Base-by-base conservation (phyloP, 1,140 invertebrate genomes). In the Homalodisca vitripennis region DNA sequence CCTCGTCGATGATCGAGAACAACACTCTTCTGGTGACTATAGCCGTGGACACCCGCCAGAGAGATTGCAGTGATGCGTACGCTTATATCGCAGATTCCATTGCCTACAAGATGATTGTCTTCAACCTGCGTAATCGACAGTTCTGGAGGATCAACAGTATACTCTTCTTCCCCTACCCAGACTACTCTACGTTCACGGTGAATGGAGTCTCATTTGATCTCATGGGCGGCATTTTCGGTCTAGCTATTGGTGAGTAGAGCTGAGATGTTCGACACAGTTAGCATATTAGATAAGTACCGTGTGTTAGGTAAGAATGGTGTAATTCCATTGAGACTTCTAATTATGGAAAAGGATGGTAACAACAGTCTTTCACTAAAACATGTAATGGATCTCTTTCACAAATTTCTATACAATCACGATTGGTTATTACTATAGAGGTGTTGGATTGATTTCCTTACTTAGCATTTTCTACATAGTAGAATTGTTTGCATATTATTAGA, bases 61-160 rank as follows among this genome's bases (percentile, higher is more conserved):
- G 78, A 3, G 79, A 82, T 32, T 92, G 91, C 72, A 60, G 73
- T 0, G 80, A 89, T 51, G 85, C 88, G 0, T 90, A 84, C 69
- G 88, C 91, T 22, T 93, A 92, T 73, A 83, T 92, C 2, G 88
- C 90, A 0, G 91, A 93, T 73, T 88, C 91, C 0, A 83, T 83
- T 0, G 84, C 83, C 2, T 91, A 84, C 73, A 84, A 82, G 0
- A 66, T 93, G 1, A 75, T 92, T 0, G 88, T 92, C 1, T 89
- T 90, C 68, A 88, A 92, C 75, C 81, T 85, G 1, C 73, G 74
- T 0, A 77, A 78, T 0, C 74, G 83, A 32, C 79, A 57, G 2
- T 87, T 88, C 0, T 92, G 91, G 90, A 84, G 83, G 60, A 84
- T 87, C 14, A 81, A 79, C 0, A 88, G 90, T 75, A 87, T 88